Evolutionary conservation across 2,888 invertebrate species (phyloP).

Genomic region (Oscheius sp.): DNA sequence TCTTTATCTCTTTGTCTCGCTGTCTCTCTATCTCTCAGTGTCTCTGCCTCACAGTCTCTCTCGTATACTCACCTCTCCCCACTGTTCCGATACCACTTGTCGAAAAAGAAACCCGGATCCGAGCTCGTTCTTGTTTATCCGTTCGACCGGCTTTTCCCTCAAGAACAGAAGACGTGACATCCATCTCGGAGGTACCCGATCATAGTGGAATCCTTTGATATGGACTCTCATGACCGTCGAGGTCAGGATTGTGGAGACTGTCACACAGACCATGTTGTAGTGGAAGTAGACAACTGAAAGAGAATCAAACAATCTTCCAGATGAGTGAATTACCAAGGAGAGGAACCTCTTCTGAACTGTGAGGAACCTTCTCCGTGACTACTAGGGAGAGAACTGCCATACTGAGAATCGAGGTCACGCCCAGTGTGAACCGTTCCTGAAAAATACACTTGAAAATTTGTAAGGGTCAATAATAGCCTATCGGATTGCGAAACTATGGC

Average conservation of each 20-base stretch:
- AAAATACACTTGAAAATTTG: slow-evolving; percentile 38
- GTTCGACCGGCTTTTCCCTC: slow-evolving; percentile 29
- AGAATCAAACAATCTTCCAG: not conserved
- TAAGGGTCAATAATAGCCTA: no score
- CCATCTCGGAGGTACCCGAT: slow-evolving; percentile 52
- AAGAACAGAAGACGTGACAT: slow-evolving; percentile 43
- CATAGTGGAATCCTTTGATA: slow-evolving; percentile 53
- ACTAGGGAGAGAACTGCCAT: slow-evolving; percentile 67
- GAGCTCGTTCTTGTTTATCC: slow-evolving; percentile 18
- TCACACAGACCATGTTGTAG: slow-evolving; percentile 63
- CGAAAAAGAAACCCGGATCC: slow-evolving; percentile 15
- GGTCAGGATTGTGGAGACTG: slow-evolving; percentile 63
- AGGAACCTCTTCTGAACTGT: slow-evolving; percentile 64
- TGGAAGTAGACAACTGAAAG: slow-evolving; percentile 65
- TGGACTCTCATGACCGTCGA: slow-evolving; percentile 63
- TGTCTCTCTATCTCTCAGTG: no score
- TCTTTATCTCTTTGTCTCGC: no score
- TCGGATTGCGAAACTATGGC: no score
- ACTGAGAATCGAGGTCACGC: slow-evolving; percentile 66
- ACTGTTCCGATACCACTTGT: slow-evolving; percentile 45
- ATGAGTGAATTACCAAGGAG: slow-evolving; percentile 48
- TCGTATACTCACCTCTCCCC: slow-evolving; percentile 48
- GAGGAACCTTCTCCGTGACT: slow-evolving; percentile 68
- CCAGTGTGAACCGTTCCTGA: slow-evolving; percentile 67
- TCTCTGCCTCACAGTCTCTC: no score